Evolutionary conservation across 2,888 invertebrate genomes (phyloP), one percentile per base, ranked within the genome.

Genomic region (Parascotia fuliginaria): DNA sequence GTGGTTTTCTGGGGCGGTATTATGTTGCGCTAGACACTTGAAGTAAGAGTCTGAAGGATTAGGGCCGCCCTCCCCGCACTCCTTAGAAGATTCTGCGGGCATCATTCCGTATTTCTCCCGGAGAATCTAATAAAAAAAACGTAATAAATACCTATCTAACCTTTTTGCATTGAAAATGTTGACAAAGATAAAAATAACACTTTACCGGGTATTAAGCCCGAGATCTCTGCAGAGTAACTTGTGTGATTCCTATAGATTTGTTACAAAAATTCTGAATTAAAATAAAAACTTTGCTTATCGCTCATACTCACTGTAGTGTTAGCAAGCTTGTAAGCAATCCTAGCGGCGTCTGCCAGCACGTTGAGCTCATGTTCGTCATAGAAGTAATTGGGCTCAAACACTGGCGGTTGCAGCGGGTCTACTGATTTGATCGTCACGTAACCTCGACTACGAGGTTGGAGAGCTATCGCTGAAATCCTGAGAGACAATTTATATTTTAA

Each of bases 1-100:
- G 79, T 97, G 97, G 79, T 97, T 96, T 83, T 96, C 96, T 0
- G 96, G 95, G 0, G 95, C 96, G 0, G 96, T 96, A 44, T 95
- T 92, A 47, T 94, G 93, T 51, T 90, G 90, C 0, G 96, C 93
- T 0, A 96, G 94, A 73, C 97, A 97, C 47, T 92, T 93, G 94
- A 97, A 96, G 82, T 94, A 97, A n/a, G 94, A 94, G 61, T 96
- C 95, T 0, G 93, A 91, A 5, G 93, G 92, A 42, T 91, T 92
- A n/a, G 58, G 43, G 0, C 88, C 82, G 22, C 81, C 84, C 3
- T 83, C 83, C 2, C 82, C 81, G 61, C 94, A 94, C 27, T 92
- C 87, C 6, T 86, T 77, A 45, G 93, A 81, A 16, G 88, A 90
- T 46, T 78, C 77, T 16, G 88, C 81, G n/a, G 92, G 81, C 31